Evolutionary conservation across 1,140 invertebrate species (phyloP), one percentile per base, ranked within the genome.

Genomic region (Lamellibrachia luymesi): DNA sequence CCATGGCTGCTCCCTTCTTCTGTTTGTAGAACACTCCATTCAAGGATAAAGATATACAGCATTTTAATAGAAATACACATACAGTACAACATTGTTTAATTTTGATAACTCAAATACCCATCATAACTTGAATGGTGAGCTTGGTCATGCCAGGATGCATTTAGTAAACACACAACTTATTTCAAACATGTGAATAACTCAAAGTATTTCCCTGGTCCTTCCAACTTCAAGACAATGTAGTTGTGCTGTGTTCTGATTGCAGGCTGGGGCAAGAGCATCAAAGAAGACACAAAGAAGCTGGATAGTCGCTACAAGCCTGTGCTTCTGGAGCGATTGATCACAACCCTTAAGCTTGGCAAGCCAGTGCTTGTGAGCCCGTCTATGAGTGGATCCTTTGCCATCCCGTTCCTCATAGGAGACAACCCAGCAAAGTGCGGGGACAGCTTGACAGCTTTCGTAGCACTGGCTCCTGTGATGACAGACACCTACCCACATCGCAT

Each of bases 321-420:
- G 64, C 25, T 80, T 80, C 64, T 80, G 64, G 8, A 80, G 25
- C 64, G 17, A 80, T 22, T 80, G 7, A 80, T 80, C 64, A 4
- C 64, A 22, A 80, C 64, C 64, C 64, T 80, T 80, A 22, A 80
- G 2, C 64, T 80, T 80, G 64, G 64, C 64, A 80, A 93, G 50
- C 95, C 96, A 22, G 95, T 97, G 2, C 94, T 97, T 50, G 94
- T 97, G 17, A 96, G 95, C 90, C 96, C 97, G 6, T 97, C 96
- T 5, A 96, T 97, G 96, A 97, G 96, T 95, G 97, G 97, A 13
- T 80, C 80, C 13, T 97, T 95, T 94, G 94, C 96, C 8, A 94
- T 97, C 8, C 96, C 96, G 0, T 96, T 95, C 93, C 89, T 97
- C n/a, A 94, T 96, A 56, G 93, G 94, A 49, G 89, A 91, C 27